Evolutionary conservation across 2,888 invertebrate species (phyloP).

Genomic region (Eupithecia centaureata): DNA sequence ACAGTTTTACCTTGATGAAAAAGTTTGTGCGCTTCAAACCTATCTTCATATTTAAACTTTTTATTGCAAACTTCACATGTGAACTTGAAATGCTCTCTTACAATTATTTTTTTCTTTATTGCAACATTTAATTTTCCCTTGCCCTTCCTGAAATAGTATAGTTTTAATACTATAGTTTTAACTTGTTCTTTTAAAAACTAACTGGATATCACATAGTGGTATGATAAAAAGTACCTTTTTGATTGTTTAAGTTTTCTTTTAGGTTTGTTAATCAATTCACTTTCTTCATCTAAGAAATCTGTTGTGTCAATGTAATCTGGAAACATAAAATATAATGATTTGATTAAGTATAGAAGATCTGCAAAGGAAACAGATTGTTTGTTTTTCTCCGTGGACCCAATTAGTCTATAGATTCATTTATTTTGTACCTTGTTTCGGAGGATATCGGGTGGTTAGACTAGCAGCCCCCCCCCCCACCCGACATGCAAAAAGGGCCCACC

Average conservation of each 20-base stretch:
- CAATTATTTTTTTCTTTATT: slow-evolving; percentile 47
- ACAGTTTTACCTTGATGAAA: slow-evolving; percentile 71
- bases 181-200: not conserved
- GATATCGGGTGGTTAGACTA: too few relatives aligned
- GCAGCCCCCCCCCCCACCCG: too few relatives aligned
- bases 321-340: not conserved
- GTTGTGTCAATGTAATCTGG: slow-evolving; percentile 20
- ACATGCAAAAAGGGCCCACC: too few relatives aligned
- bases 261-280: slow-evolving; percentile 11
- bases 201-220: not conserved
- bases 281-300: slow-evolving; percentile 15
- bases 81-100: slow-evolving; percentile 54
- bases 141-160: slow-evolving; percentile 30
- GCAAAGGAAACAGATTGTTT: not conserved
- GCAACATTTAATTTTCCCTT: slow-evolving; percentile 44
- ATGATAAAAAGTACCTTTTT: slow-evolving; percentile 25
- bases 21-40: slow-evolving; percentile 69
- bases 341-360: not conserved
- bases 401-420: too few relatives aligned
- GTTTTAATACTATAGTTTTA: not conserved
- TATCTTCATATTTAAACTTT: slow-evolving; percentile 62
- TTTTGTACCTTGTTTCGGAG: too few relatives aligned
- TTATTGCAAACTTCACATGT: slow-evolving; percentile 68
- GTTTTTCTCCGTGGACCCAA: too few relatives aligned
- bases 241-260: slow-evolving; percentile 21